Conservation (phyloP, 2,888 invertebrate genomes). For the Catocala fraxini region DNA sequence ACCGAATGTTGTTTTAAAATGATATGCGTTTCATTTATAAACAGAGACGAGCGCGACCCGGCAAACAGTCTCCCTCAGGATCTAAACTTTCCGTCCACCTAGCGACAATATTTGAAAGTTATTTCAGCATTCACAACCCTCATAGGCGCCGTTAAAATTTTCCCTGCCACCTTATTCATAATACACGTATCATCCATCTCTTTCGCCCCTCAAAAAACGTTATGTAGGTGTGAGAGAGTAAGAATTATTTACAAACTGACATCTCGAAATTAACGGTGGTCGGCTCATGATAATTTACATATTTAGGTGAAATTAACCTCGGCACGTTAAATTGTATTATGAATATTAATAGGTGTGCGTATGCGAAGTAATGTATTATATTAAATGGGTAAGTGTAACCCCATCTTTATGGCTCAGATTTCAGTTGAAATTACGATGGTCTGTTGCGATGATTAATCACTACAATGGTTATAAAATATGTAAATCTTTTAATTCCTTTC, state of each 20-base stretch:
- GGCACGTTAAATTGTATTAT: constrained; percentile 87
- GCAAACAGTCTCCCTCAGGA: constrained; percentile 83
- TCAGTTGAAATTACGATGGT: constrained; percentile 37
- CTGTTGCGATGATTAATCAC: constrained; percentile 10
- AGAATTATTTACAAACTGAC: constrained; percentile 83
- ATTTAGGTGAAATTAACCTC: constrained; percentile 88
- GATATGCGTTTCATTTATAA: constrained; percentile 85
- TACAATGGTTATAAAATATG: not conserved
- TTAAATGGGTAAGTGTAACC: constrained; percentile 68
- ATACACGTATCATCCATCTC: constrained; percentile 73
- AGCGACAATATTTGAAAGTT: constrained; percentile 88
- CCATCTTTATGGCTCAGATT: constrained; percentile 79
- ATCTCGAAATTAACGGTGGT: constrained; percentile 86
- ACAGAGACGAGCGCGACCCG: constrained; percentile 79
- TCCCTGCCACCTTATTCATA: constrained; percentile 86
- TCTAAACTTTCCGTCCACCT: constrained; percentile 86
- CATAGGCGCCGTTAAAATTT: constrained; percentile 88
- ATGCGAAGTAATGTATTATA: constrained; percentile 70
- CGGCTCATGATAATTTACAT: constrained; percentile 89
- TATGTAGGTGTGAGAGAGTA: constrained; percentile 57
- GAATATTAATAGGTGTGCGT: constrained; percentile 85
- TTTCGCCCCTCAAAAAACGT: constrained; percentile 50
- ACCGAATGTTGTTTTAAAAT: constrained; percentile 75
- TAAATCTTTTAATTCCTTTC: not conserved
- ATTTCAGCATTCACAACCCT: constrained; percentile 88